Conservation (phyloP, 1,140 invertebrate genomes). For the Ceratitis capitata region DNA sequence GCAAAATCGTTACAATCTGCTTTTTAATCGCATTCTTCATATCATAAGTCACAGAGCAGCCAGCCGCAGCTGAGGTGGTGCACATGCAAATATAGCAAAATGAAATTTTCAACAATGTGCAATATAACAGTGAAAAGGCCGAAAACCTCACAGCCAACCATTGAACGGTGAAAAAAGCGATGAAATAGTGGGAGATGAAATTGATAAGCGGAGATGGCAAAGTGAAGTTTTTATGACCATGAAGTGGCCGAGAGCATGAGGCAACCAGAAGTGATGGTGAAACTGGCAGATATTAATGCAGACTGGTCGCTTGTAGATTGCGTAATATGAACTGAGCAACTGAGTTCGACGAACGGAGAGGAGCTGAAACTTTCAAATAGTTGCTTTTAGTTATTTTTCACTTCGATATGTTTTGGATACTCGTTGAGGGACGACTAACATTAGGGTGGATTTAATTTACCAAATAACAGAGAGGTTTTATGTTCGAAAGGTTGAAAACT, state of each 20-base stretch:
- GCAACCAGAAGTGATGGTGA: too few species aligned
- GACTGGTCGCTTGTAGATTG: background rate
- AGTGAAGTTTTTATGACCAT: background rate
- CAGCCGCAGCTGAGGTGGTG: background rate
- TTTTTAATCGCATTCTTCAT: background rate
- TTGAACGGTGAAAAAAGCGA: background rate
- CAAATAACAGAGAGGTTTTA: too few species aligned
- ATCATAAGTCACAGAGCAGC: background rate
- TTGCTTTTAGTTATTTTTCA: too few species aligned
- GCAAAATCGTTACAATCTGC: background rate
- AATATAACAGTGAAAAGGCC: background rate
- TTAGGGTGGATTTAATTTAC: too few species aligned
- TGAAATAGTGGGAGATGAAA: background rate
- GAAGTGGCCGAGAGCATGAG: background rate
- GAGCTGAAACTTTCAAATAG: too few species aligned
- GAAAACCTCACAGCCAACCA: background rate
- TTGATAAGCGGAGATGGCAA: too few species aligned
- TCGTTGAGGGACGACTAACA: too few species aligned
- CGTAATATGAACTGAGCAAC: too few species aligned
- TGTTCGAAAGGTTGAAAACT: too few species aligned
- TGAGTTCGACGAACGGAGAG: too few species aligned
- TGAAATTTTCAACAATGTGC: background rate
- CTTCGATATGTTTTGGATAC: too few species aligned
- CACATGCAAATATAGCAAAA: background rate
- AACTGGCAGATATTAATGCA: too few species aligned